Conservation (phyloP, 2,888 invertebrate genomes). For the Lacanobia wlatinum region DNA sequence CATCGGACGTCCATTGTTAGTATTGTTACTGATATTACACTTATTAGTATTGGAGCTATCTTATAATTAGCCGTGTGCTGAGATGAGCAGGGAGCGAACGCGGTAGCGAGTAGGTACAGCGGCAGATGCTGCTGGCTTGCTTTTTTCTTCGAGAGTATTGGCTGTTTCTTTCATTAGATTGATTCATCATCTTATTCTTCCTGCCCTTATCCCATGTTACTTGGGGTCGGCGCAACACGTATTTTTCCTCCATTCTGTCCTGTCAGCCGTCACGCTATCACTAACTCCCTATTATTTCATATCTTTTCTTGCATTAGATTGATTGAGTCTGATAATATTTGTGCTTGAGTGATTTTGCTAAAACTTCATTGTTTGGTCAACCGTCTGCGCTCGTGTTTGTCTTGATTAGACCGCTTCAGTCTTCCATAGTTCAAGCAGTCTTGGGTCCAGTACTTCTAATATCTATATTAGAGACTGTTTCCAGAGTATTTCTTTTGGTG, state of each 20-base stretch:
- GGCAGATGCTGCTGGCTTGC: no score
- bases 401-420: not conserved
- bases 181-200: not conserved
- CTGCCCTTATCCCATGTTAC: no score
- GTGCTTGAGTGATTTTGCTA: not conserved
- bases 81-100: constrained; percentile 26
- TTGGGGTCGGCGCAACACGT: no score
- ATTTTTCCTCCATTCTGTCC: no score
- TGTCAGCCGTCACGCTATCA: no score
- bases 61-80: not conserved
- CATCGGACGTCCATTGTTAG: constrained; percentile 39
- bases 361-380: not conserved
- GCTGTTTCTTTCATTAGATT: not conserved
- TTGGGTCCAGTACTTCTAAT: not conserved
- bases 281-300: no score
- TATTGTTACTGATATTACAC: constrained; percentile 33
- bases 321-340: not conserved
- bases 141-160: not conserved
- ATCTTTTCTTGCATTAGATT: not conserved
- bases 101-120: not conserved
- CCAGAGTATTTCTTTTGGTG: not conserved
- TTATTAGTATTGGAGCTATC: constrained; percentile 16
- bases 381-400: no score
- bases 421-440: not conserved
- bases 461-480: not conserved